Percentiles rank a stretch among this genome's conserved stretches.
Evolutionary conservation across 2,888 invertebrate genomes (phyloP).

Genomic region (Nemoura dubitans): DNA sequence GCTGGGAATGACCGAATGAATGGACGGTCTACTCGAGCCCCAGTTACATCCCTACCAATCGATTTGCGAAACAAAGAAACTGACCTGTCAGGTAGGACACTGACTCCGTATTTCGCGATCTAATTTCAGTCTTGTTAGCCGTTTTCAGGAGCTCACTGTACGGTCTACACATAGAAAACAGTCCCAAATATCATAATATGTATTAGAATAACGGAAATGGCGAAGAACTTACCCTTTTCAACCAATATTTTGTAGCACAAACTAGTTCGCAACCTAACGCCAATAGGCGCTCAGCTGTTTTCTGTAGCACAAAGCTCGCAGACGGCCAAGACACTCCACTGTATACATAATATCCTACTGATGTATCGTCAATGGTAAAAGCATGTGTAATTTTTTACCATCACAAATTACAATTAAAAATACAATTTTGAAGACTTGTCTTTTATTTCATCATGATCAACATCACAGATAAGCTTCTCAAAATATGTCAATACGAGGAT

Average conservation of each 20-base stretch:
- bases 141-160: not conserved
- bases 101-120: not conserved
- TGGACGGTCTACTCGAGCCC: not conserved
- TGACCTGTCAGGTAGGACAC: not conserved
- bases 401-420: too few species aligned
- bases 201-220: not conserved
- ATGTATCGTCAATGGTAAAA: not conserved
- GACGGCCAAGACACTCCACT: not conserved
- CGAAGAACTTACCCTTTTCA: not conserved
- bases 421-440: too few species aligned
- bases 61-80: not conserved
- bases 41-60: not conserved
- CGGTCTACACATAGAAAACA: not conserved
- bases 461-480: too few species aligned
- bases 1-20: not conserved
- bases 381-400: too few species aligned
- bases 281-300: conserved; percentile 25
- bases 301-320: not conserved
- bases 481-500: too few species aligned
- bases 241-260: not conserved
- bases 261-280: not conserved
- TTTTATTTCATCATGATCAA: too few species aligned
- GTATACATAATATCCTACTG: not conserved
- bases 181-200: not conserved
- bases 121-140: not conserved